Conservation (phyloP, 2,797 vertebrate genomes). For the Lagocephalus sceleratus region DNA sequence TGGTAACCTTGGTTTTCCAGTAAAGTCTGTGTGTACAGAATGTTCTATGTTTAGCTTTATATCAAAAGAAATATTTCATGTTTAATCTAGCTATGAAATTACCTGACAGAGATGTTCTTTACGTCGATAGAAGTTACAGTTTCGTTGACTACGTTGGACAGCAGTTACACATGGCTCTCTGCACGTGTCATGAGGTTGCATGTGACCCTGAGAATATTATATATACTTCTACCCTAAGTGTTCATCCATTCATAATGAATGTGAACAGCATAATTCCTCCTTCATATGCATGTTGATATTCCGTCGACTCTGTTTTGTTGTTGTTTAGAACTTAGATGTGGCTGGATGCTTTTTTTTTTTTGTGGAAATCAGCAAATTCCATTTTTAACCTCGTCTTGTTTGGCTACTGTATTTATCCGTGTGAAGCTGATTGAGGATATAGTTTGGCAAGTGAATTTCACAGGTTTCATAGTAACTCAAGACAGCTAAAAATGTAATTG, state of each 20-base stretch:
- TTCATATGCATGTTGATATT: slow-evolving; percentile 35
- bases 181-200: slow-evolving; percentile 4
- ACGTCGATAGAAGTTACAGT: background rate
- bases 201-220: slow-evolving; percentile 16
- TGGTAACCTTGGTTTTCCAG: too few relatives aligned
- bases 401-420: too few relatives aligned
- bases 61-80: too few relatives aligned
- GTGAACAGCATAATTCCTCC: slow-evolving; percentile 28
- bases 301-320: slow-evolving; percentile 46
- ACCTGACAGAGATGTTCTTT: background rate
- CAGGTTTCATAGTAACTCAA: too few relatives aligned
- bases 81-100: too few relatives aligned
- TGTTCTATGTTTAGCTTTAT: background rate
- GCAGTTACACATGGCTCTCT: slow-evolving; percentile 4
- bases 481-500: too few relatives aligned
- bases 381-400: too few relatives aligned
- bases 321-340: slow-evolving; percentile 14
- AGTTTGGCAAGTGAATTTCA: too few relatives aligned
- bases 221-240: slow-evolving; percentile 27
- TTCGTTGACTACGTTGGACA: slow-evolving; percentile 8
- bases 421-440: too few relatives aligned
- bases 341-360: too few relatives aligned
- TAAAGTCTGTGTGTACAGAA: background rate
- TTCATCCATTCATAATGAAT: slow-evolving; percentile 39
- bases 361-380: too few relatives aligned